Evolutionary conservation across 2,113 vertebrate genomes (phyloP).

Genomic region (Xenopus laevis): DNA sequence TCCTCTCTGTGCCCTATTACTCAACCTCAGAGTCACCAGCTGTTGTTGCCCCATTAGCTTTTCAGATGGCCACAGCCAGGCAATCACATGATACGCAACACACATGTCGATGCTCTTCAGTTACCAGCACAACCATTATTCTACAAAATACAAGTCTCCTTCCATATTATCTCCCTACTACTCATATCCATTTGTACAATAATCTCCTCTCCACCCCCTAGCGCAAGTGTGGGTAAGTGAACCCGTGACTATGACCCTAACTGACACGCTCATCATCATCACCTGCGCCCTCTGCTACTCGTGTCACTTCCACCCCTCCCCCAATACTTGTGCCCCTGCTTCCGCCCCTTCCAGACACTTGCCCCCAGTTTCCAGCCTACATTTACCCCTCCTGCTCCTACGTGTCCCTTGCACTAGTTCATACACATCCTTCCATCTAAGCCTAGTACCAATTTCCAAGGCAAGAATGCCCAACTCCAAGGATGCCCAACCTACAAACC

Average conservation of each 20-base stretch:
- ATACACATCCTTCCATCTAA: background rate
- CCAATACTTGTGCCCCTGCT: background rate
- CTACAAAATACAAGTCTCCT: no score
- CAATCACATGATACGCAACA: no score
- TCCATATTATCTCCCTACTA: no score
- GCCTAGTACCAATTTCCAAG: background rate
- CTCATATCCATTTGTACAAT: no score
- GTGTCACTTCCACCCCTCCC: background rate
- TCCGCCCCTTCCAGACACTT: background rate
- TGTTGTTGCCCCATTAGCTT: background rate
- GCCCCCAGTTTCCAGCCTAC: background rate
- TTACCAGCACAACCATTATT: background rate
- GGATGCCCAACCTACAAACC: no score
- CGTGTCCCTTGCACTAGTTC: background rate
- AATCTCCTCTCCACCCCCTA: background rate
- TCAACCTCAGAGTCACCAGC: background rate
- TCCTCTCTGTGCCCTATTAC: no score
- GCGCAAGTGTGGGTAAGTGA: background rate
- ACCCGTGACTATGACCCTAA: background rate
- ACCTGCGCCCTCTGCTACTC: background rate
- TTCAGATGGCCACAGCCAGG: no score
- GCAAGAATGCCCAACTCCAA: background rate
- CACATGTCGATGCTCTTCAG: no score
- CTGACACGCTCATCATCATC: background rate
- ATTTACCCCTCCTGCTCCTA: background rate